Evolutionary conservation across 2,797 vertebrate genomes (phyloP).

Genomic region (Hoplostethus mediterraneus): DNA sequence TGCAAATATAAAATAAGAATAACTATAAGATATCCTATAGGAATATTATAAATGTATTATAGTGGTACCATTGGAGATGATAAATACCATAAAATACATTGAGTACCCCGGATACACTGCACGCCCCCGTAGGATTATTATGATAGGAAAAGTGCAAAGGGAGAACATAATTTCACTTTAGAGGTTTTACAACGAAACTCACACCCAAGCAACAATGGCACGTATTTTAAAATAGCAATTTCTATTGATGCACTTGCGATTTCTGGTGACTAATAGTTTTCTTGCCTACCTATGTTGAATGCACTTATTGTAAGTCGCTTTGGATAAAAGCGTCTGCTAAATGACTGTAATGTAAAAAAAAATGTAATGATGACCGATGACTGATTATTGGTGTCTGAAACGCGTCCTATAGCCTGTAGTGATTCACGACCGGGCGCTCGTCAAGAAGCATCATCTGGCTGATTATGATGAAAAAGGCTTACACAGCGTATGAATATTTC

Average conservation of each 20-base stretch:
- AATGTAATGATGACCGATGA: conserved; percentile 54
- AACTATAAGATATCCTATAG: background rate
- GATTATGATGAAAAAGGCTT: conserved; percentile 66
- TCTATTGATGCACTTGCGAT: no score
- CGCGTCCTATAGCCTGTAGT: conserved; percentile 23
- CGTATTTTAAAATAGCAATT: conserved; percentile 28
- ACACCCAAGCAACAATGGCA: conserved; percentile 30
- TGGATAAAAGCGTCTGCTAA: no score
- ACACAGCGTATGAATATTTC: conserved; percentile 74
- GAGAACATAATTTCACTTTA: conserved; percentile 7
- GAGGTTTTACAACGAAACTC: conserved; percentile 24
- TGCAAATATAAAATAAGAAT: background rate
- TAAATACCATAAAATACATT: background rate
- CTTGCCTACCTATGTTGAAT: no score
- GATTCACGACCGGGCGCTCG: conserved; percentile 33
- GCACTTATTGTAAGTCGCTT: no score
- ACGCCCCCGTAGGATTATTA: background rate
- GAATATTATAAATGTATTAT: background rate
- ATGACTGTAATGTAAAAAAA: no score
- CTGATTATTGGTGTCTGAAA: conserved; percentile 41
- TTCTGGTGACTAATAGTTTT: no score
- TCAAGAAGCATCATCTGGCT: conserved; percentile 51
- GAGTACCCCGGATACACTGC: background rate
- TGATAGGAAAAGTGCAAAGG: background rate
- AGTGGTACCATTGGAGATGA: no score